These are phyloP conservation scores for Umimayanthus kanabou DNA, from an alignment of 92 coral and sea anemone genomes.

Conservation along the genomic window DNA sequence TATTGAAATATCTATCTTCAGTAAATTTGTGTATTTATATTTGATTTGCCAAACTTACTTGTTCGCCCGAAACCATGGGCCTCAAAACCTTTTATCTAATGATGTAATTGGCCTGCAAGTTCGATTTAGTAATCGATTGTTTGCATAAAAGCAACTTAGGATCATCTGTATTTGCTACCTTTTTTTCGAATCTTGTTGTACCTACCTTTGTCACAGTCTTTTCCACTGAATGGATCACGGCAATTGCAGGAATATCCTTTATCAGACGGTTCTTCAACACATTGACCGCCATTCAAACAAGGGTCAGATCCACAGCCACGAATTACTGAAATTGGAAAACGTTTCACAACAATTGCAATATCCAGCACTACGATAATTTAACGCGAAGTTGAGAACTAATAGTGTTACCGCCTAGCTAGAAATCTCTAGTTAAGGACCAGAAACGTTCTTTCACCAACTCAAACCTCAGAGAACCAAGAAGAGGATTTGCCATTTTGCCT, in stretches of 20 bases:
- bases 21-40: too few species aligned
- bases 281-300: slow-evolving; percentile 21
- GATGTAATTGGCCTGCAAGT: too few species aligned
- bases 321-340: not conserved
- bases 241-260: slow-evolving; percentile 20
- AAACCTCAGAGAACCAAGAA: too few species aligned
- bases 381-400: not conserved
- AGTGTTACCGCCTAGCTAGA: not conserved
- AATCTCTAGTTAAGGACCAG: not conserved
- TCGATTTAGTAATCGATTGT: too few species aligned
- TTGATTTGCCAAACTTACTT: too few species aligned
- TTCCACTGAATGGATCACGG: slow-evolving; percentile 13
- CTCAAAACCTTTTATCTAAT: too few species aligned
- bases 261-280: slow-evolving; percentile 9
- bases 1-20: too few species aligned
- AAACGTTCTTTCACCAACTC: not conserved
- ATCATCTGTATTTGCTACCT: too few species aligned
- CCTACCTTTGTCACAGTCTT: slow-evolving; percentile 3
- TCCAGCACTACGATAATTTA: not conserved
- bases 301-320: slow-evolving; percentile 18
- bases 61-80: too few species aligned
- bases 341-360: not conserved
- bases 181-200: too few species aligned
- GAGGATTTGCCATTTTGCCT: too few species aligned
- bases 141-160: too few species aligned